These are phyloP conservation scores for Chaunax sp. DNA, from an alignment of 2,797 vertebrate genomes.

Conservation along the genomic window DNA sequence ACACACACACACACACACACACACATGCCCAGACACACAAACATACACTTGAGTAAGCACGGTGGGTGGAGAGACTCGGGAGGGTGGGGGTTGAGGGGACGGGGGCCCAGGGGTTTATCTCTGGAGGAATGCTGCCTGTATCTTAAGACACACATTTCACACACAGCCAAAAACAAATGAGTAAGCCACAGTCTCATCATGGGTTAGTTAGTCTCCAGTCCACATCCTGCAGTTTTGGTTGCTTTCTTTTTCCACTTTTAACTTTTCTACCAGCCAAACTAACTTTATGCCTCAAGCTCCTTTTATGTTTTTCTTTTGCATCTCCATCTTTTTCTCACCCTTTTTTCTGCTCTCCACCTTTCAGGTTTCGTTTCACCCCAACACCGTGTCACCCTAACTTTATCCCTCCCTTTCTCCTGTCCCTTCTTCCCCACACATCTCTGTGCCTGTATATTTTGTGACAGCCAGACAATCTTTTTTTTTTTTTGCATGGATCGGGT, in stretches of 20 bases:
- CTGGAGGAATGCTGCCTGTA: conserved; percentile 83
- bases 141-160: conserved; percentile 84
- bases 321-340: conserved; percentile 11
- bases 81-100: conserved; percentile 68
- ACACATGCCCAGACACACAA: conserved; percentile 45
- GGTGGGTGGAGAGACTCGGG: conserved; percentile 75
- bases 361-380: conserved; percentile 46
- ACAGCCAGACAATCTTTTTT: conserved; percentile 77
- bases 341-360: conserved; percentile 45
- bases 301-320: conserved; percentile 1
- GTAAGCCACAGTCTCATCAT: conserved; percentile 33
- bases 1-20: conserved; percentile 40
- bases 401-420: conserved; percentile 68
- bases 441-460: conserved; percentile 77
- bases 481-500: conserved; percentile 59
- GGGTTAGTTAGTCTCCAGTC: conserved; percentile 22
- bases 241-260: background rate
- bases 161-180: conserved; percentile 62
- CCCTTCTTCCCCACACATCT: conserved; percentile 64
- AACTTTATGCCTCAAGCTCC: background rate
- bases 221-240: conserved; percentile 23
- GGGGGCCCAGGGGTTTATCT: conserved; percentile 83
- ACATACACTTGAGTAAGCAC: conserved; percentile 76
- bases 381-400: conserved; percentile 53
- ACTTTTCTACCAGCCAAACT: background rate